A percentile compares a stretch with the other conserved stretches of the same genome.
Evolutionary conservation across 2,797 vertebrate species (phyloP).

Genomic region (Peromyscus eremicus): DNA sequence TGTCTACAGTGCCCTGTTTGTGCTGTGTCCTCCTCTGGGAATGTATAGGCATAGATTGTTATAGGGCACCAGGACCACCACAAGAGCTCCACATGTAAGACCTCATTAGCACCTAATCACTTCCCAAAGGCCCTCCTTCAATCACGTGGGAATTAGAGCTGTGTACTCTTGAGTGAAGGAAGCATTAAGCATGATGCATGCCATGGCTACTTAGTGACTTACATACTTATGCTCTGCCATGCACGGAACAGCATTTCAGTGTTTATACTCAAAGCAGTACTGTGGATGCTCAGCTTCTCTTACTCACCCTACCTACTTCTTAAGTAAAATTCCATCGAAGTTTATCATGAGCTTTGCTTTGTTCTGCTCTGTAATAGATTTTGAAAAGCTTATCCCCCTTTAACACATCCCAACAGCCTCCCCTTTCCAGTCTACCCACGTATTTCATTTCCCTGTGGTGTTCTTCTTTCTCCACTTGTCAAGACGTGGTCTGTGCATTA

Average conservation of each 20-base stretch:
- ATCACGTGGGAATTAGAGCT: background rate
- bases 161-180: too few relatives aligned
- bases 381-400: background rate
- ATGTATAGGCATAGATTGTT: background rate
- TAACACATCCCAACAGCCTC: background rate
- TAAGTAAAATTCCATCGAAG: background rate
- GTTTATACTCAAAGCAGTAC: fast-evolving
- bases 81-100: too few relatives aligned
- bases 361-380: background rate
- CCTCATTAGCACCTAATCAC: background rate
- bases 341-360: background rate
- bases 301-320: background rate
- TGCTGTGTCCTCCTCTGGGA: background rate
- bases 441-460: conserved; percentile 25
- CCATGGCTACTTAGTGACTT: too few relatives aligned
- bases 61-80: background rate
- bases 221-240: background rate
- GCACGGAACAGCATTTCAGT: background rate
- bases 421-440: background rate
- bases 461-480: background rate
- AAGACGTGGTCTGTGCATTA: conserved; percentile 48
- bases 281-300: fast-evolving
- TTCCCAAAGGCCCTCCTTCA: background rate
- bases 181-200: background rate
- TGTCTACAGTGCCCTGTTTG: background rate